Percentiles rank a stretch among this genome's conserved stretches.
phyloP scores from a whole-genome alignment of 1,140 invertebrate genomes.

The Epicauta chinensis region DNA sequence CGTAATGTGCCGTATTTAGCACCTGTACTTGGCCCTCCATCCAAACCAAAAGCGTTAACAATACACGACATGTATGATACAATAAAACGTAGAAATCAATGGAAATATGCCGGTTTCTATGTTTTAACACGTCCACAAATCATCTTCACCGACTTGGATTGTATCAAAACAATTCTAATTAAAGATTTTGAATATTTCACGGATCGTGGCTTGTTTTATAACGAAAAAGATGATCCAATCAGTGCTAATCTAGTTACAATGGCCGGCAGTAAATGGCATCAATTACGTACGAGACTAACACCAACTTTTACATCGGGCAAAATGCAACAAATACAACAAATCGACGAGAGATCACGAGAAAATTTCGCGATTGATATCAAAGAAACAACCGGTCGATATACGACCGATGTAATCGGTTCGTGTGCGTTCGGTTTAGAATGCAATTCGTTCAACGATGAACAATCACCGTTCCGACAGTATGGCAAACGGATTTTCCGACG shows the following conservation, averaged over 20 bases:
- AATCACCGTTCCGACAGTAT: constrained; percentile 40
- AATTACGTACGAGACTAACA: constrained; percentile 42
- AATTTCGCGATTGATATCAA: constrained; percentile 37
- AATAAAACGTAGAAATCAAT: constrained; percentile 6
- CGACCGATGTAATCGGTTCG: constrained; percentile 47
- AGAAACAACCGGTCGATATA: constrained; percentile 41
- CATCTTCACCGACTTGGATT: constrained; percentile 48
- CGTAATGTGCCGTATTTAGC: constrained; percentile 38
- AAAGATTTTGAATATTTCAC: constrained; percentile 52
- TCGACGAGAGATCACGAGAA: constrained; percentile 9
- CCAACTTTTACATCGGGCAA: constrained; percentile 48
- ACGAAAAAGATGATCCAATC: constrained; percentile 45
- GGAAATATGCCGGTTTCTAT: constrained; percentile 27
- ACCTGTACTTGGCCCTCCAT: neutral
- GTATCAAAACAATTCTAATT: constrained; percentile 51
- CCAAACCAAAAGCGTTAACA: neutral
- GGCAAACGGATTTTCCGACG: neutral
- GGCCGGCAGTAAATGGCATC: constrained; percentile 45
- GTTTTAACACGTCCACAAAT: constrained; percentile 44
- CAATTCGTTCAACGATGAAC: constrained; percentile 40
- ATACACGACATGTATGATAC: constrained; percentile 1
- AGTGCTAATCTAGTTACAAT: constrained; percentile 45
- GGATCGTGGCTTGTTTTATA: constrained; percentile 44
- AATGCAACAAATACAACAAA: constrained; percentile 44
- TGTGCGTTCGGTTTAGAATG: constrained; percentile 48